These are phyloP conservation scores for Schlechtendalia chinensis DNA, from an alignment of 1,140 invertebrate species.

Conservation along the genomic window DNA sequence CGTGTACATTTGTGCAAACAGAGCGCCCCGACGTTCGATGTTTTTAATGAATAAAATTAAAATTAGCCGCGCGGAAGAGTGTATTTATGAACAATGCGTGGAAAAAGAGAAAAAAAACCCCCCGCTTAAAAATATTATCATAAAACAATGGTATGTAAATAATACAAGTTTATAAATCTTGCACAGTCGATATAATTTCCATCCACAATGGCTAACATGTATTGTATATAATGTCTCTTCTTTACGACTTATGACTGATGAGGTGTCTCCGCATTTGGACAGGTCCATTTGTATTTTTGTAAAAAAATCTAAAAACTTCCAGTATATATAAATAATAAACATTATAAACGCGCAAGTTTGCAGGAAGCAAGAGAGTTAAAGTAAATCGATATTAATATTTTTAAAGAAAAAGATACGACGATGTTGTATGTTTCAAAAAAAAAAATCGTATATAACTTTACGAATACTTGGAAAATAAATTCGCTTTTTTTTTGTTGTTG, in stretches of 20 bases:
- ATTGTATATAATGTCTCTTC: background rate
- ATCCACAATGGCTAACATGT: no score
- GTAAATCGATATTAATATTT: constrained; percentile 1
- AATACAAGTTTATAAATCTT: no score
- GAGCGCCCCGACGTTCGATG: background rate
- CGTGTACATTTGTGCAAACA: constrained; percentile 1
- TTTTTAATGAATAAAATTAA: constrained; percentile 18
- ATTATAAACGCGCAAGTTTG: background rate
- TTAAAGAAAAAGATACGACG: background rate
- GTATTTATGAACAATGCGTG: background rate
- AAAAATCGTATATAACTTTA: background rate
- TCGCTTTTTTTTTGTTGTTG: no score
- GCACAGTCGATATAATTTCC: no score
- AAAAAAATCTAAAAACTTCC: background rate
- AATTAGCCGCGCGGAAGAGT: background rate
- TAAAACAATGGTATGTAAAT: no score
- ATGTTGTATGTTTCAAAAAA: background rate
- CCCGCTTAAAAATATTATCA: no score
- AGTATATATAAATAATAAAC: no score
- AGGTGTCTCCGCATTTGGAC: background rate
- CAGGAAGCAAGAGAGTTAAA: background rate
- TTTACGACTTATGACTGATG: background rate
- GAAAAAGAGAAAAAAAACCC: no score
- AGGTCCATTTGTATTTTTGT: background rate
- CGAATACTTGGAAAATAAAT: no score